Evolutionary conservation across 2,888 invertebrate species (phyloP).

Genomic region (Arenicola marina): DNA sequence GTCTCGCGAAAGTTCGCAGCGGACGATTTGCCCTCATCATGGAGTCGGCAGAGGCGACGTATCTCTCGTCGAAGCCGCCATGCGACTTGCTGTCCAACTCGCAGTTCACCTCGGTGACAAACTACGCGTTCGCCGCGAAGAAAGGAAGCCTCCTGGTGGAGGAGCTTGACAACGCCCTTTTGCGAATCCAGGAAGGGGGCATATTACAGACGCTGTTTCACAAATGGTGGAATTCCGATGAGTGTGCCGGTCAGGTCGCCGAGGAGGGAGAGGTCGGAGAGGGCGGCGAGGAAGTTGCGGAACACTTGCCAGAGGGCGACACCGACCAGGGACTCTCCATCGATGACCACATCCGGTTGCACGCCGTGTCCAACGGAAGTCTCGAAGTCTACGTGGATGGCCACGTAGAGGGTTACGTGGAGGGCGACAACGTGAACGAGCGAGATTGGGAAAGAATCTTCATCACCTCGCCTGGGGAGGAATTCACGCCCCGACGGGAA

Average conservation of each 20-base stretch:
- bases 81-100: slow-evolving; percentile 22
- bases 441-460: not conserved
- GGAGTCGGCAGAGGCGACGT: slow-evolving; percentile 19
- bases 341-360: no score
- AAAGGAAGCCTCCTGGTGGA: slow-evolving; percentile 13
- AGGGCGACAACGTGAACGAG: not conserved
- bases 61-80: slow-evolving; percentile 14
- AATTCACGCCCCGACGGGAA: not conserved
- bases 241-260: no score
- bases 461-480: not conserved
- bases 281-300: no score
- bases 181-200: slow-evolving; percentile 15
- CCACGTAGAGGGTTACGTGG: not conserved
- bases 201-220: slow-evolving; percentile 19
- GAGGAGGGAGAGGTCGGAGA: no score
- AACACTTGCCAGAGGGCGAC: not conserved
- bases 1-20: slow-evolving; percentile 12
- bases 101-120: slow-evolving; percentile 19
- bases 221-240: slow-evolving; percentile 27
- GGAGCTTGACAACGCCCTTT: slow-evolving; percentile 12
- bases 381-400: not conserved
- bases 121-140: slow-evolving; percentile 23
- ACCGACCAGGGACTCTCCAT: not conserved
- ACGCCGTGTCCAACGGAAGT: not conserved
- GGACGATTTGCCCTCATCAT: slow-evolving; percentile 20